Conservation (phyloP, 2,888 invertebrate species). For the Pantelozetes paolii region DNA sequence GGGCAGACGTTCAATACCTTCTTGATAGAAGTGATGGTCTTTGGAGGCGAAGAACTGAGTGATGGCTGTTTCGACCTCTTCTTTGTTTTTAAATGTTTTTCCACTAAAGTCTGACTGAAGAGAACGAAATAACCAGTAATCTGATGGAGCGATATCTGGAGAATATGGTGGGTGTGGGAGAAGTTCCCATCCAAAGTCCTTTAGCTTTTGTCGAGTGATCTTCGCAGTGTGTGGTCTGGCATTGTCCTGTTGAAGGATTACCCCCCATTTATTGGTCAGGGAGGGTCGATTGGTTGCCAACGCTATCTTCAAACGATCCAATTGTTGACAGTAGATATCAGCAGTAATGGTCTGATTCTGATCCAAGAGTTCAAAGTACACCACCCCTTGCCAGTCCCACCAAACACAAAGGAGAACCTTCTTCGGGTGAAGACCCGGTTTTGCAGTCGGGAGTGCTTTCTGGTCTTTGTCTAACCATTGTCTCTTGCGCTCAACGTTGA, state of each 20-base stretch:
- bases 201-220: conserved; percentile 43
- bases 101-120: not conserved
- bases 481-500: conserved; percentile 36
- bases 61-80: not conserved
- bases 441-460: not conserved
- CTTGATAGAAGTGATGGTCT: not conserved
- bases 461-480: not conserved
- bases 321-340: conserved; percentile 44
- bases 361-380: conserved; percentile 42
- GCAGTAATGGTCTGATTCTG: conserved; percentile 43
- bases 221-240: conserved; percentile 45
- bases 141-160: conserved; percentile 45
- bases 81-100: not conserved
- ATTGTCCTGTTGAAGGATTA: conserved; percentile 46
- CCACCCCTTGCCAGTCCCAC: conserved; percentile 44
- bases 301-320: conserved; percentile 40
- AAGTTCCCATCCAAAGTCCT: conserved; percentile 43
- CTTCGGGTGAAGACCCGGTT: not conserved
- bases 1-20: not conserved
- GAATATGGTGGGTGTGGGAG: conserved; percentile 45
- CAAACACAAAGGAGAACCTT: conserved; percentile 45
- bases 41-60: not conserved
- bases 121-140: conserved; percentile 37
- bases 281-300: conserved; percentile 26
- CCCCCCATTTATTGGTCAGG: conserved; percentile 35